Percentiles rank a stretch among this genome's conserved stretches.
Evolutionary conservation across 2,888 invertebrate species (phyloP).

Genomic region (Latrodectus elegans): DNA sequence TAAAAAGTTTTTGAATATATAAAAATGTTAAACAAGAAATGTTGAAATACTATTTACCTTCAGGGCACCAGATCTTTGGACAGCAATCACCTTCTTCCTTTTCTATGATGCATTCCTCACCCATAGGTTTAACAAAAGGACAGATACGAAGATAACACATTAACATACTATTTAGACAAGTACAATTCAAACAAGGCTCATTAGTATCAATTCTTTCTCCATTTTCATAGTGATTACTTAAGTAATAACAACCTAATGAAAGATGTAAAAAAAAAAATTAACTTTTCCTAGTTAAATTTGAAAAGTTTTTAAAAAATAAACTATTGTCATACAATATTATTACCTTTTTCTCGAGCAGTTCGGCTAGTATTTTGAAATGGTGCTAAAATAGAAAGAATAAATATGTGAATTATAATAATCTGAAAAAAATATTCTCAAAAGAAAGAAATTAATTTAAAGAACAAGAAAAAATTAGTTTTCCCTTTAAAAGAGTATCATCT

Average conservation of each 20-base stretch:
- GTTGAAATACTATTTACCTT: slow-evolving; percentile 80
- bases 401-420: background rate
- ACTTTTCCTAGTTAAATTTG: background rate
- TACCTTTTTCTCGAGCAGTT: slow-evolving; percentile 36
- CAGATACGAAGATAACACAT: slow-evolving; percentile 96
- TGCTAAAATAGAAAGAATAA: slow-evolving; percentile 23
- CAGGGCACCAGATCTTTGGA: slow-evolving; percentile 93
- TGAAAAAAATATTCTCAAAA: no score
- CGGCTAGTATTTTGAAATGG: slow-evolving; percentile 24
- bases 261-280: background rate
- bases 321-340: no score
- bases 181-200: slow-evolving; percentile 96
- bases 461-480: no score
- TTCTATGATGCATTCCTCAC: slow-evolving; percentile 91
- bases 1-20: no score
- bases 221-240: slow-evolving; percentile 93
- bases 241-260: slow-evolving; percentile 87
- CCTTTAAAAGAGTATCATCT: no score
- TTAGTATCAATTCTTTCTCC: slow-evolving; percentile 94
- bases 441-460: no score
- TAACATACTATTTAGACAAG: slow-evolving; percentile 94
- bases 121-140: slow-evolving; percentile 94
- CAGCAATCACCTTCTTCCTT: slow-evolving; percentile 94
- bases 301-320: no score
- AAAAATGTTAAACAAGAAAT: background rate